Evolutionary conservation across 2,113 vertebrate species (phyloP).

Genomic region (Platycercus adscitus): DNA sequence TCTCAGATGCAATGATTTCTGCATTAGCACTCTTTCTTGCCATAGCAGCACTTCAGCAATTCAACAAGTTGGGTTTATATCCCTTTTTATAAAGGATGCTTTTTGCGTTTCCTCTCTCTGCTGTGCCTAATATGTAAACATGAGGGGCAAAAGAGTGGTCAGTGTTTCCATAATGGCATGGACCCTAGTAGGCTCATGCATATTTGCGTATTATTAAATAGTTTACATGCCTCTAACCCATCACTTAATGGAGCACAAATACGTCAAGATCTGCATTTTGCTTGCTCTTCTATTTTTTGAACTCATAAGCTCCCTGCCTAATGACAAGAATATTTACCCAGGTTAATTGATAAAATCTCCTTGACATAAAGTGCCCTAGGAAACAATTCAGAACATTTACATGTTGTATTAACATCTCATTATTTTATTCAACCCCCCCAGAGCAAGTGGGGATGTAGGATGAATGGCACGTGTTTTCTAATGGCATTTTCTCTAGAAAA

Average conservation of each 20-base stretch:
- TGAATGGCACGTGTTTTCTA: background rate
- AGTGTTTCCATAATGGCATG: background rate
- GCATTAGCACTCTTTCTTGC: background rate
- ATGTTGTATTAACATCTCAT: constrained; percentile 39
- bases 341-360: constrained; percentile 55
- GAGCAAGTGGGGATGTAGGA: background rate
- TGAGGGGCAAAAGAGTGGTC: background rate
- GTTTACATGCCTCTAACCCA: constrained; percentile 1
- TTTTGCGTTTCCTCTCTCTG: background rate
- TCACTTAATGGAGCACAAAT: background rate
- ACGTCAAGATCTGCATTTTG: constrained; percentile 54
- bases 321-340: constrained; percentile 38
- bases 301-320: background rate
- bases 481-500: background rate
- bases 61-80: background rate
- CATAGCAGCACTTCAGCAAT: background rate
- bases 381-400: constrained; percentile 41
- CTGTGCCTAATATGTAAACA: background rate
- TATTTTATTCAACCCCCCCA: constrained; percentile 21
- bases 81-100: background rate
- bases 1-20: background rate
- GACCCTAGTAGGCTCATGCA: background rate
- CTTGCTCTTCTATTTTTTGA: constrained; percentile 32
- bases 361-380: constrained; percentile 31
- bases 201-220: background rate